Evolutionary conservation across 2,888 invertebrate genomes (phyloP), one percentile per base, ranked within the genome.

Genomic region (Tolmerus cingulatus): DNA sequence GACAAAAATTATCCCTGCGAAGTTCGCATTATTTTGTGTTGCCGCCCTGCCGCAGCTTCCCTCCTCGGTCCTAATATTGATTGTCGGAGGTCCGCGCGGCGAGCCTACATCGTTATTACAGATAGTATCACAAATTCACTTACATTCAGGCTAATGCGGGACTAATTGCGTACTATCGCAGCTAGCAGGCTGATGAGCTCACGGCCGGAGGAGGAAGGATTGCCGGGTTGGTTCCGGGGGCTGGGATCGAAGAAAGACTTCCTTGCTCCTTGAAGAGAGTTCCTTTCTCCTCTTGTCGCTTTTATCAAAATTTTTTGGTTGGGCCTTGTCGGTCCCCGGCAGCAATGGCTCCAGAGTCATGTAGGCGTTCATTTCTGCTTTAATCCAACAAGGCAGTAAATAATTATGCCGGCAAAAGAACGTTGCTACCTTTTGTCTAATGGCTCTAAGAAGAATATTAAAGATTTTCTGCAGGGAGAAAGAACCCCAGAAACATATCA

Each of bases 131-230:
- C 3, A 78, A 46, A 78, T 78, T 78, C 37, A 40, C 78, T 78
- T 78, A 37, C 8, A 43, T 78, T 78, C 46, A 5, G 51, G 1
- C 43, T 78, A 78, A 78, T 43, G 78, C 43, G 37, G 78, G 46
- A 23, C 43, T 78, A 78, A 78, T 78, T 78, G 43, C 66, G 66
- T 27, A 66, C 78, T 78, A 78, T 78, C 78, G 40, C 66, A n/a
- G 40, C 23, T 1, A 37, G 37, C 40, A 43, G 78, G 12, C 37
- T 40, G 78, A 66, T 27, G 78, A 40, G 40, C 78, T 78, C 23
- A 27, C 43, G 46, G 43, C 23, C n/a, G 37, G 23, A 14, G 37
- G 14, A 78, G 78, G 40, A 66, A 66, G 66, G 66, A 66, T 66
- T 66, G 66, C 27, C 7, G 7, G 66, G 66, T 4, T 12, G 23